Percentiles rank a stretch among this genome's conserved stretches.
These are phyloP conservation scores for Steatocranus sp. DNA, from an alignment of 2,797 vertebrate genomes.

Conservation along the genomic window DNA sequence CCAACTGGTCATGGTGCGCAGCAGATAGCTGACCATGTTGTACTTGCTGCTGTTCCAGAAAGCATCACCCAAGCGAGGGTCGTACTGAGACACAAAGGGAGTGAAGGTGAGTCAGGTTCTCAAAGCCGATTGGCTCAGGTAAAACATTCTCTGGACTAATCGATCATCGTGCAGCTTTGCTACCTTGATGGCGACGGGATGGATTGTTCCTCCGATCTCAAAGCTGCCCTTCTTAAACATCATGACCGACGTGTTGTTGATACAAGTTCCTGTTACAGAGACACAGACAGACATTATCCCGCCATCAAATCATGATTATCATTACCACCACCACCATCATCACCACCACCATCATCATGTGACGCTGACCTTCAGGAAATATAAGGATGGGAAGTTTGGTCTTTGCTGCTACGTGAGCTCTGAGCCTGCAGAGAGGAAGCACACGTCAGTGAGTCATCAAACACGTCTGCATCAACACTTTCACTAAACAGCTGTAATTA, in stretches of 20 bases:
- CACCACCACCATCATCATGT: background rate
- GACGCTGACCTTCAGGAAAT: constrained; percentile 90
- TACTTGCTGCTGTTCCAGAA: constrained; percentile 97
- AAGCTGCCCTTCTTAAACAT: constrained; percentile 99
- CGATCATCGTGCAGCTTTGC: background rate
- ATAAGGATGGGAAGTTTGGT: constrained; percentile 94
- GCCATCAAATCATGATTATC: background rate
- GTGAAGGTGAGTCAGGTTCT: background rate
- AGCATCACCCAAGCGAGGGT: constrained; percentile 91
- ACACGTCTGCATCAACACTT: background rate
- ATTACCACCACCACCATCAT: background rate
- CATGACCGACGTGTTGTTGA: constrained; percentile 98
- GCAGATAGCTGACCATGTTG: constrained; percentile 90
- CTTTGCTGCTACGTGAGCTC: constrained; percentile 84
- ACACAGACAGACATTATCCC: background rate
- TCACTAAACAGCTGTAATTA: background rate
- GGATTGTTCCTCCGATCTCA: constrained; percentile 91
- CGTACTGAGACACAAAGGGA: constrained; percentile 77
- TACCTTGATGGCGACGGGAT: constrained; percentile 94
- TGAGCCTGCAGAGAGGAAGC: constrained; percentile 73
- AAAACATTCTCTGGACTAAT: background rate
- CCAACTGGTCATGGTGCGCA: constrained; percentile 96
- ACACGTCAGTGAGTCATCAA: background rate
- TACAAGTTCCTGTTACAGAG: constrained; percentile 84
- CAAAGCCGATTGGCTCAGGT: background rate